A percentile compares a stretch with the other conserved stretches of the same genome.
These are phyloP conservation scores for Selenia dentaria DNA, from an alignment of 2,888 invertebrate genomes.

Conservation along the genomic window DNA sequence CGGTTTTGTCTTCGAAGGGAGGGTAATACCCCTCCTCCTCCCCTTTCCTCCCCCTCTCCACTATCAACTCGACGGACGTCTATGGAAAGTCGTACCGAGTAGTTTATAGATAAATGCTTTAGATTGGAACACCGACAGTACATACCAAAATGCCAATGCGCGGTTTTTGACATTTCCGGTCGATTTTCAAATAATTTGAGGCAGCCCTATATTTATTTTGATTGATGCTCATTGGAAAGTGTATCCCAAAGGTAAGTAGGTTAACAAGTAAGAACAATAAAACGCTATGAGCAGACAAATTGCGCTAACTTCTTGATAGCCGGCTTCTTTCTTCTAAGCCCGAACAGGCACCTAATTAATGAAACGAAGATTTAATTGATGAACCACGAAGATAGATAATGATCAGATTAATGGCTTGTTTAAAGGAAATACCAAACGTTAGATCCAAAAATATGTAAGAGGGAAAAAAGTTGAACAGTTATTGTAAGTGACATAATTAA, in stretches of 20 bases:
- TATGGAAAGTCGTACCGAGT: too few species aligned
- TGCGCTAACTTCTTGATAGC: slow-evolving; percentile 10
- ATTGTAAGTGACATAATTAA: slow-evolving; percentile 8
- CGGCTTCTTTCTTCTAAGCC: slow-evolving; percentile 12
- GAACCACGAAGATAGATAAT: slow-evolving; percentile 12
- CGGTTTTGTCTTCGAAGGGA: too few species aligned
- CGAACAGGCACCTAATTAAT: slow-evolving; percentile 10
- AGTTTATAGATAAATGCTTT: too few species aligned
- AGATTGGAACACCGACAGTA: too few species aligned
- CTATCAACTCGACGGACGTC: too few species aligned
- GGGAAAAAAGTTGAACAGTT: slow-evolving; percentile 9
- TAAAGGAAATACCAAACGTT: slow-evolving; percentile 9
- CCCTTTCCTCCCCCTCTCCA: too few species aligned
- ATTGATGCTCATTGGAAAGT: slow-evolving; percentile 11
- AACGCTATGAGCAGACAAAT: slow-evolving; percentile 16
- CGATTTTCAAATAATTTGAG: too few species aligned
- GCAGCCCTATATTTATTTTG: slow-evolving; percentile 8
- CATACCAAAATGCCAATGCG: too few species aligned
- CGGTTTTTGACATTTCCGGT: too few species aligned
- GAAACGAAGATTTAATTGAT: slow-evolving; percentile 16
- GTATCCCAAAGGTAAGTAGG: slow-evolving; percentile 15
- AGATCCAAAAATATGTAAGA: neutral
- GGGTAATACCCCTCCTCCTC: too few species aligned
- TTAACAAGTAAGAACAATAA: slow-evolving; percentile 20
- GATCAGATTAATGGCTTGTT: slow-evolving; percentile 13